A percentile compares a stretch with the other conserved stretches of the same genome.
Conservation (phyloP, 1,140 invertebrate species). For the Oppia nitens region DNA sequence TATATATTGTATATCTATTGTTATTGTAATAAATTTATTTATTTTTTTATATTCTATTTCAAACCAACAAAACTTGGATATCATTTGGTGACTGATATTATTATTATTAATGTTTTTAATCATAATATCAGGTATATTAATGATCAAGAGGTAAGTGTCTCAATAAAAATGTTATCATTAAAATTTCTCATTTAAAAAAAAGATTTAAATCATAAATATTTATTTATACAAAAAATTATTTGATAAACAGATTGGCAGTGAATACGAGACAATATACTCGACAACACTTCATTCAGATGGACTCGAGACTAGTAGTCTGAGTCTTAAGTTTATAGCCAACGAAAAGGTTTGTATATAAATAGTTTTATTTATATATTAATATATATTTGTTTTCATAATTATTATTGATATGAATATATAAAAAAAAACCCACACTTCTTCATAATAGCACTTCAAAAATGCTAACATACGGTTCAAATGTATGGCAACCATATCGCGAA, state of each 20-base stretch:
- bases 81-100: too few species aligned
- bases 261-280: conserved; percentile 23
- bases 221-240: neutral
- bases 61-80: too few species aligned
- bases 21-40: too few species aligned
- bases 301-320: conserved; percentile 24
- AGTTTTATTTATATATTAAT: too few species aligned
- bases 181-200: too few species aligned
- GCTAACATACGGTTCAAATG: conserved; percentile 25
- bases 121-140: conserved; percentile 21
- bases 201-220: too few species aligned
- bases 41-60: too few species aligned
- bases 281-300: conserved; percentile 23
- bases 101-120: too few species aligned
- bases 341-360: conserved; percentile 17
- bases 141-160: conserved; percentile 22
- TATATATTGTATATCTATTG: too few species aligned
- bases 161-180: neutral
- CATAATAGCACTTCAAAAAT: conserved; percentile 23
- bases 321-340: conserved; percentile 23
- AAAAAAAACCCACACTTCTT: neutral
- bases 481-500: conserved; percentile 37
- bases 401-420: neutral
- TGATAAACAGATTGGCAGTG: conserved; percentile 19
- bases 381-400: neutral